phyloP scores from a whole-genome alignment of 1,140 invertebrate genomes.

The Sarcophaga bullata region DNA sequence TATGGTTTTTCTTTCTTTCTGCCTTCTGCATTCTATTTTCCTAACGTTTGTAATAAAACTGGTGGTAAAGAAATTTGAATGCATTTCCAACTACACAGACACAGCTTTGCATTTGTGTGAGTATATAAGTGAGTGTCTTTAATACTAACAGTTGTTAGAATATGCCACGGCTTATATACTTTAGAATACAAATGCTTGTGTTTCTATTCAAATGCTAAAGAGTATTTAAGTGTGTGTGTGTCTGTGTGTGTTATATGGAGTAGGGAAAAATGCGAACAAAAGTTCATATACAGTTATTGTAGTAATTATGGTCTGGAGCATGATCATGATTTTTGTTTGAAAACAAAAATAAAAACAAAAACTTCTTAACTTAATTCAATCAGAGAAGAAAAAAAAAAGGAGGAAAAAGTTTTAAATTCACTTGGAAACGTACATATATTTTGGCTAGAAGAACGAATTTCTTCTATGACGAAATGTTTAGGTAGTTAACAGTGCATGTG shows the following conservation, averaged over 20 bases:
- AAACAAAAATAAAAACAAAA: neutral
- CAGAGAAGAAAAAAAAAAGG: neutral
- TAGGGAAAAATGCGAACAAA: constrained; percentile 47
- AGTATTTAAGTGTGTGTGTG: neutral
- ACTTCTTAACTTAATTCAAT: too few relatives aligned
- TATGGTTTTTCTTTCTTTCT: neutral
- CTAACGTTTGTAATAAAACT: too few relatives aligned
- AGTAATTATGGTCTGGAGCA: constrained; percentile 8
- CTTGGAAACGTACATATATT: neutral
- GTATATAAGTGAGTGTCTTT: neutral
- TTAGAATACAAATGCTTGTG: neutral
- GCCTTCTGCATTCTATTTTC: too few relatives aligned
- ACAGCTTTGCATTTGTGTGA: neutral
- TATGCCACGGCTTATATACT: neutral
- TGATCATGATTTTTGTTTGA: neutral
- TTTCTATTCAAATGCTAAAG: neutral
- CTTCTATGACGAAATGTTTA: neutral
- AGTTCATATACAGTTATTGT: constrained; percentile 41
- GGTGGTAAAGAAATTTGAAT: neutral
- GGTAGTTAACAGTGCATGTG: neutral
- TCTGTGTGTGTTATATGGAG: constrained; percentile 12
- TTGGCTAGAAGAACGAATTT: neutral
- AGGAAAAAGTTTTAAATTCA: neutral
- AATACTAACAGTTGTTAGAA: neutral
- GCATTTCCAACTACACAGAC: neutral